Conservation (phyloP, 2,888 invertebrate genomes). For the Acanthacorydalis orientalis region DNA sequence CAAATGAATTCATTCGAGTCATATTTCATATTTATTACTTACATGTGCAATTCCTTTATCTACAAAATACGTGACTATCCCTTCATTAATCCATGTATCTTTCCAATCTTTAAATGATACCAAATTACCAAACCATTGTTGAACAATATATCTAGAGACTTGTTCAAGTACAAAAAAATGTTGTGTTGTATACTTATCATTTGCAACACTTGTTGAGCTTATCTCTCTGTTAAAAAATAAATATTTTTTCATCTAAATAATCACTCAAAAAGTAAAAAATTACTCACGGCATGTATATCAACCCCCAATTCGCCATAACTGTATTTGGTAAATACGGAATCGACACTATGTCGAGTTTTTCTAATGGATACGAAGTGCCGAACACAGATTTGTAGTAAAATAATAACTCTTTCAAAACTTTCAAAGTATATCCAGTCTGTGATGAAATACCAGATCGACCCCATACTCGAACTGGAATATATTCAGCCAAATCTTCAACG, state of each 20-base stretch:
- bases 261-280: not conserved
- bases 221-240: not conserved
- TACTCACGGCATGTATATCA: constrained; percentile 35
- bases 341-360: constrained; percentile 39
- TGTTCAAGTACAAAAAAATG: constrained; percentile 42
- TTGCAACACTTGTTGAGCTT: constrained; percentile 8
- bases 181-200: constrained; percentile 15
- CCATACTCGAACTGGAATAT: constrained; percentile 27
- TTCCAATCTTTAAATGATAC: constrained; percentile 55
- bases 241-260: no score
- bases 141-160: constrained; percentile 37
- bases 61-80: constrained; percentile 49
- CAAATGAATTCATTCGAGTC: no score
- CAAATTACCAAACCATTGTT: constrained; percentile 61
- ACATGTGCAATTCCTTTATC: constrained; percentile 35
- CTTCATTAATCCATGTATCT: constrained; percentile 56
- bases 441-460: constrained; percentile 20
- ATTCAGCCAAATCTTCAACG: constrained; percentile 14
- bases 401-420: constrained; percentile 31
- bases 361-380: constrained; percentile 31
- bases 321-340: constrained; percentile 33
- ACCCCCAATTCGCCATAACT: constrained; percentile 39
- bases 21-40: constrained; percentile 18
- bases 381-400: constrained; percentile 34
- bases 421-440: constrained; percentile 29